Percentiles rank a stretch among this genome's conserved stretches.
Evolutionary conservation across 2,888 invertebrate species (phyloP).

Genomic region (Cerceris rybyensis): DNA sequence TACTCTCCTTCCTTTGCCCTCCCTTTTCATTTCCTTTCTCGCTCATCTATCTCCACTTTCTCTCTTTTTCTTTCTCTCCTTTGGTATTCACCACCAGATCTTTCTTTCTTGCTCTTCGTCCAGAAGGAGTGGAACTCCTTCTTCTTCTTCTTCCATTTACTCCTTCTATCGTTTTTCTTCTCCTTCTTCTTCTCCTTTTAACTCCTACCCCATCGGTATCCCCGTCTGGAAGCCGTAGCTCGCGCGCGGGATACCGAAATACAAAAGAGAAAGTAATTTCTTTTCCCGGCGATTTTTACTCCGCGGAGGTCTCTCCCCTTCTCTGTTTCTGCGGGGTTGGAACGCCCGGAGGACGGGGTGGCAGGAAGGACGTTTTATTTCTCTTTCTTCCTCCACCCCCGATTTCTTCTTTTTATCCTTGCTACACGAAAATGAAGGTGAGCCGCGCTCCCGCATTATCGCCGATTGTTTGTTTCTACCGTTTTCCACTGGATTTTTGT

Average conservation of each 20-base stretch:
- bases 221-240: slow-evolving; percentile 13
- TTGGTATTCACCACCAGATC: not conserved
- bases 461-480: not conserved
- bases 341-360: not conserved
- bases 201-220: slow-evolving; percentile 6
- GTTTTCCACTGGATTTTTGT: not conserved
- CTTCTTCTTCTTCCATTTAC: slow-evolving; percentile 13
- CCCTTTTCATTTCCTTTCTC: not conserved
- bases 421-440: not conserved
- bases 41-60: not conserved
- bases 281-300: slow-evolving; percentile 69
- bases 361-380: slow-evolving; percentile 22
- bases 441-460: not conserved
- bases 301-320: not conserved
- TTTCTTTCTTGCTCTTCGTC: not conserved
- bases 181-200: not conserved
- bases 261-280: slow-evolving; percentile 74
- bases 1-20: not conserved
- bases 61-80: slow-evolving; percentile 5
- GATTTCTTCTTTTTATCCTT: not conserved
- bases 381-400: slow-evolving; percentile 10
- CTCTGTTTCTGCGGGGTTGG: not conserved
- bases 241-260: slow-evolving; percentile 69
- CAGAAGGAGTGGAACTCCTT: not conserved
- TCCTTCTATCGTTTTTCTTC: slow-evolving; percentile 10